Conservation (phyloP, 2,113 vertebrate species). For the Pelobates fuscus region DNA sequence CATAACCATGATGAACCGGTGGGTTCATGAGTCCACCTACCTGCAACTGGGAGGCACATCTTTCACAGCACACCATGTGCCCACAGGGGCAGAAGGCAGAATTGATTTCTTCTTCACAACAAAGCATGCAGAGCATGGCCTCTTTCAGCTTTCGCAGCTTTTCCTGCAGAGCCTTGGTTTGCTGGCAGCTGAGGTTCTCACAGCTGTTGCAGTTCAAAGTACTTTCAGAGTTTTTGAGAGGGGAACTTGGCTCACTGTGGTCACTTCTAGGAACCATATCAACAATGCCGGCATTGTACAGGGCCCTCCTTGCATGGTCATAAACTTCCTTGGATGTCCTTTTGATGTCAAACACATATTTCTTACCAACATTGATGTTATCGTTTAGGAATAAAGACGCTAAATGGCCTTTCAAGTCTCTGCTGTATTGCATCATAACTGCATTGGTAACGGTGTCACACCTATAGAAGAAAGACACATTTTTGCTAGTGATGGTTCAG, state of each 20-base stretch:
- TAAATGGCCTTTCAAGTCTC: conserved; percentile 94
- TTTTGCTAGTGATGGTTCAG: too few relatives aligned
- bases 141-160: conserved; percentile 87
- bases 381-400: conserved; percentile 97
- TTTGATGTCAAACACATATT: conserved; percentile 95
- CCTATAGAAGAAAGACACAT: conserved; percentile 60
- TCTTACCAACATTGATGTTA: conserved; percentile 96
- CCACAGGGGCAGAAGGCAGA: conserved; percentile 96
- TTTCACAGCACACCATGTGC: conserved; percentile 94
- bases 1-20: too few relatives aligned
- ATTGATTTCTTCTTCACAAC: conserved; percentile 93
- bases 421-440: conserved; percentile 98
- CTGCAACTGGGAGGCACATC: conserved; percentile 88
- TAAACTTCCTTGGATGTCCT: conserved; percentile 97
- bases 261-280: conserved; percentile 80
- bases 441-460: conserved; percentile 95
- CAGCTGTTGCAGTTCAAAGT: conserved; percentile 81
- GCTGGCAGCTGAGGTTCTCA: conserved; percentile 81
- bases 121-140: conserved; percentile 92
- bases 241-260: conserved; percentile 76
- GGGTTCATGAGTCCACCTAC: too few relatives aligned
- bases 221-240: conserved; percentile 68
- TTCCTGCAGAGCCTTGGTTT: conserved; percentile 86
- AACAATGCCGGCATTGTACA: conserved; percentile 90
- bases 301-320: conserved; percentile 87